These are phyloP conservation scores for Prosapia bicincta DNA, from an alignment of 2,888 invertebrate genomes.

Conservation along the genomic window DNA sequence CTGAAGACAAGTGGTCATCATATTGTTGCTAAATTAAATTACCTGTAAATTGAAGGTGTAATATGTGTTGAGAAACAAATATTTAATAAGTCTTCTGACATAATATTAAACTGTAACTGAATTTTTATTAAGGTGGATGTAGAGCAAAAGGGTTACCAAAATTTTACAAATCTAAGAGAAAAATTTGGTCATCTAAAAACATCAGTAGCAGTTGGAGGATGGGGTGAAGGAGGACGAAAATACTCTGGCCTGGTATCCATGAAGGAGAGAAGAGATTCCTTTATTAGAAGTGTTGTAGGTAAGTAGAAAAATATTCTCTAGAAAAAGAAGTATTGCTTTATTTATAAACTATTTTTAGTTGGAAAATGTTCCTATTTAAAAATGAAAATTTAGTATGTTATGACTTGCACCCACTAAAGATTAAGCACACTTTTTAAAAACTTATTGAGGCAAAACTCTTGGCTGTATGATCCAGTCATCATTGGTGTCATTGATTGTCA, in stretches of 20 bases:
- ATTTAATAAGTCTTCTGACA: too few species aligned
- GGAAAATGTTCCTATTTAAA: neutral
- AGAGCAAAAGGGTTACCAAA: conserved; percentile 69
- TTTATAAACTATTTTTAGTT: neutral
- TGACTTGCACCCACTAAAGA: neutral
- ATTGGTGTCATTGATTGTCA: too few species aligned
- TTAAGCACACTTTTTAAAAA: too few species aligned
- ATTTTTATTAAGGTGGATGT: conserved; percentile 59
- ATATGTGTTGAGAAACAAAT: too few species aligned
- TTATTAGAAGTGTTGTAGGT: conserved; percentile 74
- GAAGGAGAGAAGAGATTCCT: conserved; percentile 62
- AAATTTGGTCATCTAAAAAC: conserved; percentile 71
- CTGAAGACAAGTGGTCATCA: too few species aligned
- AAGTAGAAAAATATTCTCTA: conserved; percentile 44
- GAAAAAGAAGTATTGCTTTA: neutral
- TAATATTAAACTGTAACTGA: too few species aligned
- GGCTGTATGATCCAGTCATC: too few species aligned
- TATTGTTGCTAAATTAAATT: too few species aligned
- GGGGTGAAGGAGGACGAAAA: conserved; percentile 87
- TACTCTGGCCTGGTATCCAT: conserved; percentile 78
- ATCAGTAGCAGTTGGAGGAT: conserved; percentile 81
- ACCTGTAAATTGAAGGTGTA: too few species aligned
- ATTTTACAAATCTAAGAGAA: conserved; percentile 70
- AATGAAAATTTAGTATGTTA: neutral
- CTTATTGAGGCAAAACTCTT: too few species aligned